Evolutionary conservation across 1,140 invertebrate species (phyloP), one percentile per base, ranked within the genome.

Genomic region (Brachionus koreanus): DNA sequence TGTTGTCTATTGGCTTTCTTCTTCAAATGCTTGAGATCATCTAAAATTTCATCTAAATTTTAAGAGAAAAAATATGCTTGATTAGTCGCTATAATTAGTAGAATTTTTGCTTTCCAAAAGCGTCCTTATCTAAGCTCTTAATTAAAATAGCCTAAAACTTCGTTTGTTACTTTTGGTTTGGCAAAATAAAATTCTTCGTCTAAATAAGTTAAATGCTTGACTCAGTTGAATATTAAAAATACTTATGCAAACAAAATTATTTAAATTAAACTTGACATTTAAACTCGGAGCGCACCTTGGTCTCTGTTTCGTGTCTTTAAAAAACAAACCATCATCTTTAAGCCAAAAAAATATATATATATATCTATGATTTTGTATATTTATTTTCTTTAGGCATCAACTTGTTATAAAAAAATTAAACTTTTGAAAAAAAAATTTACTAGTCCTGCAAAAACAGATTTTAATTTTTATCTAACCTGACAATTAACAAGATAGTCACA

Each of bases 261-360:
- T 57, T 57, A 57, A 57, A 57, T 57, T 57, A 57, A 57, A 57
- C 49, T 57, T 57, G 49, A 57, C 49, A 57, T 57, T 57, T 57
- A 57, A 57, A 57, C 49, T 57, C 49, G 49, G 16, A 57, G 49
- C 49, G 19, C 49, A 25, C 49, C 49, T 57, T 57, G 49, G 49
- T 57, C 49, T 57, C 19, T 57, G 49, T 57, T 57, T 57, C 49
- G 49, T 57, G 49, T 57, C 49, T 57, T 57, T 6, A 23, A 6
- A 0, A 57, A 57, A 9, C 49, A 16, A n/a, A 25, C 49, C 5
- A 9, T 9, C 7, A 19, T 19, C 49, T 5, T 19, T 7, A 25
- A 57, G 19, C n/a, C n/a, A 57, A 57, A 57, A 19, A 5, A 52
- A 52, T 7, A 29, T 29, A 1, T 29, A 2, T 29, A 29, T 29